These are phyloP conservation scores for Notoglanidium macrostoma DNA, from an alignment of 2,797 vertebrate species.

Conservation along the genomic window DNA sequence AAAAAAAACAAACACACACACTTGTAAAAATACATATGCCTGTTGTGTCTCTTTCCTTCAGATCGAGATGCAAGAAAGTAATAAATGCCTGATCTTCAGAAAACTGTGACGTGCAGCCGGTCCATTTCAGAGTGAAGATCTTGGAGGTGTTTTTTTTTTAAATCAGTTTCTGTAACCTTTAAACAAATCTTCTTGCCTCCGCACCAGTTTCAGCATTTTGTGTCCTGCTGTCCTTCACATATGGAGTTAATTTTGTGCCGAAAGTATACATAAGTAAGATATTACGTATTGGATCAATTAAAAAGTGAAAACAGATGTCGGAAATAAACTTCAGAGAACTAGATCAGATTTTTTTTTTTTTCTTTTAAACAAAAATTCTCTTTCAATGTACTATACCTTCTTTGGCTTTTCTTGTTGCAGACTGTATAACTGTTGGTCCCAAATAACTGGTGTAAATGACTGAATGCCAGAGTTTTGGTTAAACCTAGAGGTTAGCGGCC, in stretches of 20 bases:
- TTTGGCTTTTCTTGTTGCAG: too few relatives aligned
- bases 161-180: background rate
- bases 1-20: too few relatives aligned
- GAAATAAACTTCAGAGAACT: background rate
- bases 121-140: background rate
- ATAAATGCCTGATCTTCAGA: conserved; percentile 68
- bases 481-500: too few relatives aligned
- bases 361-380: too few relatives aligned
- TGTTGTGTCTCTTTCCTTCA: conserved; percentile 53
- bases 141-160: background rate
- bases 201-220: background rate
- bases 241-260: background rate
- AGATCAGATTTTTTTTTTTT: background rate
- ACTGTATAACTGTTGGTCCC: too few relatives aligned
- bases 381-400: too few relatives aligned
- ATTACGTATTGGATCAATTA: background rate
- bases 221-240: background rate
- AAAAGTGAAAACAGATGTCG: background rate
- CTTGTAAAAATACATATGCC: background rate
- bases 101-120: conserved; percentile 59
- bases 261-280: background rate
- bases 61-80: conserved; percentile 76
- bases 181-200: background rate
- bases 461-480: too few relatives aligned
- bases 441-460: too few relatives aligned